Evolutionary conservation across 2,797 vertebrate genomes (phyloP), one percentile per base, ranked within the genome.

Genomic region (Coregonus sp.): DNA sequence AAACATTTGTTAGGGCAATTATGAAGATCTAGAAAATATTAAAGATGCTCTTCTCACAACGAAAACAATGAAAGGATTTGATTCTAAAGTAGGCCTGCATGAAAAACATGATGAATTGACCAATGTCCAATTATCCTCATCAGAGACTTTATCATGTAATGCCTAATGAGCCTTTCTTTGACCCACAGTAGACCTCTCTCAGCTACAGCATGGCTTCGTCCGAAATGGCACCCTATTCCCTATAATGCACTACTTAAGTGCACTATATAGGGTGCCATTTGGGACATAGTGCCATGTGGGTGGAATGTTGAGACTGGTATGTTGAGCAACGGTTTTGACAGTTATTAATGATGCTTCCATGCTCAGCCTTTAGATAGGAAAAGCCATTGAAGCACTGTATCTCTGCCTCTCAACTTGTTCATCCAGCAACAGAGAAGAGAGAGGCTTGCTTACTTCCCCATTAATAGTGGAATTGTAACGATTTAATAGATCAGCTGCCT

Each of bases 11-110:
- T 85, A 68, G n/a, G 69, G 75, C 63, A 82, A 77, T 81, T 75
- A 78, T 59, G 47, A 75, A 66, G 54, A 73, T 78, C 70, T 83
- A 66, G 89, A 20, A 86, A 86, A 84, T 75, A 80, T 78, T 70
- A 35, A 81, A 47, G 63, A 80, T 31, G 18, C 33, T 79, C n/a
- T 76, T 79, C 20, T 78, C 18, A 51, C 78, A 73, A 78, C 72
- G 69, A 69, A 78, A 15, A 74, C 76, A 74, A 33, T 12, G 40
- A 74, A 4, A 6, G 16, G 40, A 47, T 33, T 11, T 47, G 2
- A 70, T 35, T 16, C 12, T 47, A 77, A 73, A 80, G 70, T 33
- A 29, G 0, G 14, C 5, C 14, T 16, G 4, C 56, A 20, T 59
- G 47, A 33, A 29, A 4, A 65, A 69, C 59, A 20, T 5, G 16